phyloP scores from a whole-genome alignment of 2,888 invertebrate genomes.

The Heteropelma amictum region DNA sequence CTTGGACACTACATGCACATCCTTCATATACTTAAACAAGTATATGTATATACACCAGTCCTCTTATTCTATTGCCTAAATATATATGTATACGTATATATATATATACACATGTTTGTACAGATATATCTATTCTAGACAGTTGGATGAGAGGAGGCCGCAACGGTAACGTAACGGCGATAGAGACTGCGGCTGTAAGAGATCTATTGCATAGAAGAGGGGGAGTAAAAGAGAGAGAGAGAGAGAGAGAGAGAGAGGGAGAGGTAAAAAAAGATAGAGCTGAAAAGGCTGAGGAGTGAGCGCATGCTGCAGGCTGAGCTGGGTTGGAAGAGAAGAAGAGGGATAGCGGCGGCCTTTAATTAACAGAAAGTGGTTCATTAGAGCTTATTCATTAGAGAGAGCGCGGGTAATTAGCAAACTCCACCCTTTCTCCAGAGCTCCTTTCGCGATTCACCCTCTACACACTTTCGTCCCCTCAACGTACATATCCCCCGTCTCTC shows the following conservation, averaged over 20 bases:
- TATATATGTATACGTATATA: background rate
- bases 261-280: constrained; percentile 23
- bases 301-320: constrained; percentile 22
- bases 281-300: constrained; percentile 27
- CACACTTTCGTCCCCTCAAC: constrained; percentile 60
- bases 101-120: background rate
- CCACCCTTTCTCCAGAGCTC: constrained; percentile 79
- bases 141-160: constrained; percentile 10
- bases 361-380: constrained; percentile 95
- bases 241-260: background rate
- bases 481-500: constrained; percentile 25
- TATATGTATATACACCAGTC: background rate
- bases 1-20: constrained; percentile 60
- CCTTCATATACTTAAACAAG: constrained; percentile 30
- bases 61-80: too few species aligned
- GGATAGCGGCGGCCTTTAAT: constrained; percentile 85
- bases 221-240: background rate
- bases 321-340: constrained; percentile 51
- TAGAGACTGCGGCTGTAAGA: constrained; percentile 31
- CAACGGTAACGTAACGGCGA: constrained; percentile 19
- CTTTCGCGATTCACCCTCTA: constrained; percentile 71
- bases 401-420: constrained; percentile 91
- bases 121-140: too few species aligned
- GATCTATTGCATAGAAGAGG: constrained; percentile 9
- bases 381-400: constrained; percentile 94